Conservation (phyloP, 1,140 invertebrate species). For the Drosophila pseudoananassae region DNA sequence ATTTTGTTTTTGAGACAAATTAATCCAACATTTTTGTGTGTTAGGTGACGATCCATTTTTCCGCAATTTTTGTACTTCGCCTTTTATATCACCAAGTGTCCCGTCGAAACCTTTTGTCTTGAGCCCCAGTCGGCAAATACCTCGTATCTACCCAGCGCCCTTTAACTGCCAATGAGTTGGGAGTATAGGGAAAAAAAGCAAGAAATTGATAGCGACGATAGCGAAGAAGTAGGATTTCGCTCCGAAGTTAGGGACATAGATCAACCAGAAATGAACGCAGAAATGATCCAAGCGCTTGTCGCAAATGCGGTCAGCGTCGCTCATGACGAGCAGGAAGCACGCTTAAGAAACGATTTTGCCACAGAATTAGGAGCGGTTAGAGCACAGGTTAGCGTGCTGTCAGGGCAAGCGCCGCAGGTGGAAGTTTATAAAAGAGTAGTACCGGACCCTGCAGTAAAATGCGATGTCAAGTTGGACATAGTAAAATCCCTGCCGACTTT, state of each 20-base stretch:
- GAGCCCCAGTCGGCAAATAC: neutral
- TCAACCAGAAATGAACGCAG: too few species aligned
- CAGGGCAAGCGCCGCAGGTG: too few species aligned
- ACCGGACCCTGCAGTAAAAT: constrained; percentile 6
- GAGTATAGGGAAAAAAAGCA: too few species aligned
- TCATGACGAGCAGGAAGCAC: too few species aligned
- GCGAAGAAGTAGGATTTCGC: too few species aligned
- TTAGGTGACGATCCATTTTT: constrained; percentile 1
- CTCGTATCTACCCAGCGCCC: neutral
- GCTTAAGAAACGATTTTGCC: too few species aligned
- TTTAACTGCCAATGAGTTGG: too few species aligned
- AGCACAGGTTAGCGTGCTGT: constrained; percentile 3
- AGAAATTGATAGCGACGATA: too few species aligned
- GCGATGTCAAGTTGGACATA: constrained; percentile 22
- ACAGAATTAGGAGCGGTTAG: too few species aligned
- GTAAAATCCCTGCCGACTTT: constrained; percentile 24
- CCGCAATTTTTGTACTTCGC: neutral
- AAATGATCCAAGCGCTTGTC: too few species aligned
- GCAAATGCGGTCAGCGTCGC: too few species aligned
- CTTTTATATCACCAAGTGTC: neutral
- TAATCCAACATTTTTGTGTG: constrained; percentile 7
- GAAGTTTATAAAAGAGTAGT: neutral
- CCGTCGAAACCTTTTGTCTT: neutral
- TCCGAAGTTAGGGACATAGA: too few species aligned
- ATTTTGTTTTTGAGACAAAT: constrained; percentile 12